A percentile compares a stretch with the other conserved stretches of the same genome.
These are phyloP conservation scores for Muscicapa striata DNA, from an alignment of 2,797 vertebrate genomes.

Conservation along the genomic window DNA sequence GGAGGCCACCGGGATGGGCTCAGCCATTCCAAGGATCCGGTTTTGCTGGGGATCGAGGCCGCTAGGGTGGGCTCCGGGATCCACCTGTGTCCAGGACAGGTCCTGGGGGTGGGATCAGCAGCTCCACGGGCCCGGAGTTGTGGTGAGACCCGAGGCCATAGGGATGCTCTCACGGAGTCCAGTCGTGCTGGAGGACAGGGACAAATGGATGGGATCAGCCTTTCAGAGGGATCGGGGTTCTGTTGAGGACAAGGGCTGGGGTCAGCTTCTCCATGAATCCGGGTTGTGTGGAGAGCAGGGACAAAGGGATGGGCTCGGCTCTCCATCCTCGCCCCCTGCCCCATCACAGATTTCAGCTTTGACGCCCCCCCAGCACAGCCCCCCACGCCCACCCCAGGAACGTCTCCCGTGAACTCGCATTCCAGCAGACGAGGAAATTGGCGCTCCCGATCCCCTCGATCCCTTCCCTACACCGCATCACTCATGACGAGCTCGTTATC, in stretches of 20 bases:
- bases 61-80: too few relatives aligned
- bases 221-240: accelerated
- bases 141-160: background rate
- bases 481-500: accelerated
- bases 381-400: accelerated
- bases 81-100: too few relatives aligned
- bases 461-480: accelerated
- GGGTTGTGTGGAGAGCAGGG: background rate
- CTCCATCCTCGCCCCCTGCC: background rate
- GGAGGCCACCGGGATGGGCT: background rate
- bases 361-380: background rate
- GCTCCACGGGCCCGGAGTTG: too few relatives aligned
- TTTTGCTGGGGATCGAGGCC: too few relatives aligned
- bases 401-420: accelerated
- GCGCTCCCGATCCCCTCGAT: accelerated
- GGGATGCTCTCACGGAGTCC: background rate
- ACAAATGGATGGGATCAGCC: background rate
- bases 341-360: accelerated
- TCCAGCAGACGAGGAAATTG: background rate
- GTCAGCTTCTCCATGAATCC: accelerated
- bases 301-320: too few relatives aligned
- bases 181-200: background rate
- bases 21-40: background rate
- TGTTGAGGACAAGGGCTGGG: background rate
- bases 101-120: too few relatives aligned